Percentiles rank a stretch among this genome's conserved stretches.
phyloP scores from a whole-genome alignment of 1,140 invertebrate genomes.

The Apocrypta bakeri region DNA sequence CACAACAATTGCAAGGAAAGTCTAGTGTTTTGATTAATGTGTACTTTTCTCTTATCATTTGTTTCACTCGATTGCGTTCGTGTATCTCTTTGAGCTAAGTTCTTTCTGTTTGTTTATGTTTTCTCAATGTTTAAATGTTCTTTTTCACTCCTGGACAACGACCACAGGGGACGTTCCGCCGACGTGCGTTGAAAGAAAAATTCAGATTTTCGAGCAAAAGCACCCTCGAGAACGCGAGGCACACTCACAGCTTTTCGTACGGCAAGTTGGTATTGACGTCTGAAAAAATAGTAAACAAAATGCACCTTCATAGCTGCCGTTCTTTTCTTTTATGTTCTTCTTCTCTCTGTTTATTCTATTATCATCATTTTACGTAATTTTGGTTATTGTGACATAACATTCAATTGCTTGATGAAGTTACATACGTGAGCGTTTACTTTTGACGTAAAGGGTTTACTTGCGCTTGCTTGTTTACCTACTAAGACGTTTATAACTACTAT shows the following conservation, averaged over 20 bases:
- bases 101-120: conserved; percentile 32
- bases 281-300: conserved; percentile 83
- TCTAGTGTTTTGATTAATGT: conserved; percentile 18
- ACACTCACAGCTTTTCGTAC: conserved; percentile 89
- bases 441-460: conserved; percentile 27
- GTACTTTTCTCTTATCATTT: neutral
- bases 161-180: conserved; percentile 60
- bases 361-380: neutral
- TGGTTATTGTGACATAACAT: neutral
- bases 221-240: conserved; percentile 59
- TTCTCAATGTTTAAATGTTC: conserved; percentile 48
- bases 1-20: conserved; percentile 44
- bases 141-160: conserved; percentile 49
- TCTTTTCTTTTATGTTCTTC: neutral
- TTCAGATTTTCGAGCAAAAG: conserved; percentile 54
- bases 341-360: neutral
- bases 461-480: neutral
- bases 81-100: conserved; percentile 21
- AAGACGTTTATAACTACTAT: neutral
- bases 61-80: conserved; percentile 38
- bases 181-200: conserved; percentile 70
- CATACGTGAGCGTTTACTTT: conserved; percentile 12
- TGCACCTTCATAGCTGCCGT: conserved; percentile 64
- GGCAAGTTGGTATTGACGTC: conserved; percentile 91
- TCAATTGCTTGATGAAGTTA: neutral